These are phyloP conservation scores for Colaptes auratus DNA, from an alignment of 2,113 vertebrate genomes.

Conservation along the genomic window DNA sequence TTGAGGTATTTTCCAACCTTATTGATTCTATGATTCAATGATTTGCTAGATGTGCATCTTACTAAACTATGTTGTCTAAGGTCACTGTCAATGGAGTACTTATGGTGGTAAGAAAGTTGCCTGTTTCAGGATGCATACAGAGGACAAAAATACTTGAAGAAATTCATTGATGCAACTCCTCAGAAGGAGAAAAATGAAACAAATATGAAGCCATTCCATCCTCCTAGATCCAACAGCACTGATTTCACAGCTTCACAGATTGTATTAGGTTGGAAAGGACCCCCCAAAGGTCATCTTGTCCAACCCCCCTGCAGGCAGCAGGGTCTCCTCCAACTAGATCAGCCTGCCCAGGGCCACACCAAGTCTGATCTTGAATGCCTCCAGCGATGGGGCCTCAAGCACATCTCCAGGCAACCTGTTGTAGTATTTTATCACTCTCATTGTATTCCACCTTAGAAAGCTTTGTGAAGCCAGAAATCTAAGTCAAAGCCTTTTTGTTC, in stretches of 20 bases:
- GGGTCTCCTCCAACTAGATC: too few relatives aligned
- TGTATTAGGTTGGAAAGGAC: too few relatives aligned
- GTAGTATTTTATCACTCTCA: too few relatives aligned
- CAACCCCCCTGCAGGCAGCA: too few relatives aligned
- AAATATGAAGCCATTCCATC: neutral
- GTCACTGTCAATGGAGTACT: neutral
- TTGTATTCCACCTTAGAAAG: neutral
- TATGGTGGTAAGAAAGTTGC: neutral
- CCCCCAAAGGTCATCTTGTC: too few relatives aligned
- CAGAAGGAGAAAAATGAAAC: neutral
- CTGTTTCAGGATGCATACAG: accelerated
- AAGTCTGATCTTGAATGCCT: too few relatives aligned
- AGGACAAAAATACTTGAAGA: neutral
- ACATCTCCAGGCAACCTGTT: too few relatives aligned
- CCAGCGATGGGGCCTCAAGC: too few relatives aligned
- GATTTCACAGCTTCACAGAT: too few relatives aligned
- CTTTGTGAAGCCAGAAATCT: neutral
- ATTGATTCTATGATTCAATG: too few relatives aligned
- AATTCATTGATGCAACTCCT: neutral
- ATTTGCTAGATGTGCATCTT: neutral
- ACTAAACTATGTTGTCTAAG: neutral
- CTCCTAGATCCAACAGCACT: neutral
- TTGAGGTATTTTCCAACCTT: too few relatives aligned
- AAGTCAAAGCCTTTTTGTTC: neutral
- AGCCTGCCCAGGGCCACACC: too few relatives aligned